These are phyloP conservation scores for Smutsia gigantea DNA, from an alignment of 2,797 vertebrate species.

Conservation along the genomic window DNA sequence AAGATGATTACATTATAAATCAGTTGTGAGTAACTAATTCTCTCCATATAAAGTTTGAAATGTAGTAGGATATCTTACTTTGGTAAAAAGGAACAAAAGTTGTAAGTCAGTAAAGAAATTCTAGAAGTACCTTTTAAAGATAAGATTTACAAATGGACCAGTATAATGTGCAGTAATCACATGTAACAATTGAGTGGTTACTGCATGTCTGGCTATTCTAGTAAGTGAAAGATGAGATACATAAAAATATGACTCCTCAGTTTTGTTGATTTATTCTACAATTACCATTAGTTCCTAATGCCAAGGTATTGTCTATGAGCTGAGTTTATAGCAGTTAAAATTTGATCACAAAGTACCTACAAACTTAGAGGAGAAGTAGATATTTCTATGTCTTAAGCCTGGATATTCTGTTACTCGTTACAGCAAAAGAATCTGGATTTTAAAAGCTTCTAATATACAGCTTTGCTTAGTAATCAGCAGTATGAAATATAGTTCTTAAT, in stretches of 20 bases:
- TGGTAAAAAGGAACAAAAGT: background rate
- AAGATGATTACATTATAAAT: background rate
- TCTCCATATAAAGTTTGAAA: background rate
- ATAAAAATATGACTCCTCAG: background rate
- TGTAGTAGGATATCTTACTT: background rate
- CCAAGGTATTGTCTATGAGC: background rate
- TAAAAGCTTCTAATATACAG: background rate
- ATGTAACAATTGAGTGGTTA: background rate
- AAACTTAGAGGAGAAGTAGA: background rate
- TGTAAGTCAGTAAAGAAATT: background rate
- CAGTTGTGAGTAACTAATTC: background rate
- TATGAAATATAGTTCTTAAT: constrained; percentile 31
- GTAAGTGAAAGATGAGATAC: background rate
- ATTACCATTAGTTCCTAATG: background rate
- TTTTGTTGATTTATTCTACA: background rate
- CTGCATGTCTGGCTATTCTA: background rate
- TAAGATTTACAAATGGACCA: background rate
- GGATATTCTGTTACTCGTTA: background rate
- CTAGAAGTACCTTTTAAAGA: background rate
- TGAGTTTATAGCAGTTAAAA: background rate
- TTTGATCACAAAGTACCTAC: background rate
- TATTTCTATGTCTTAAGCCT: background rate
- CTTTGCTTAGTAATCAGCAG: background rate
- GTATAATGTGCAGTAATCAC: background rate
- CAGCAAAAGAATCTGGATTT: background rate